Evolutionary conservation across 2,888 invertebrate genomes (phyloP), one percentile per base, ranked within the genome.

Genomic region (Luperina testacea): DNA sequence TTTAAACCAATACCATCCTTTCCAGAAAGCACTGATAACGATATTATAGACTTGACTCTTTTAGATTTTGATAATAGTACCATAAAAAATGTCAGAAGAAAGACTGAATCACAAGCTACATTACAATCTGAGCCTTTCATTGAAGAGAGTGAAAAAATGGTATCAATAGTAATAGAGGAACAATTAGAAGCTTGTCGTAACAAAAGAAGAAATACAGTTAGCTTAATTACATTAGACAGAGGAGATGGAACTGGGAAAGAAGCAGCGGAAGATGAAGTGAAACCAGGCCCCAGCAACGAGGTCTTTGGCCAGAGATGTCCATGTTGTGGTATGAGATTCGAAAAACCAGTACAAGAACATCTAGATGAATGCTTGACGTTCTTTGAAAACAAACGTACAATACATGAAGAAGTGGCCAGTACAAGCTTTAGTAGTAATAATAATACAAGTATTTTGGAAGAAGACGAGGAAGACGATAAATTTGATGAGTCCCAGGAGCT

Each of bases 281-380:
- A 90, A 72, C 69, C 87, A 15, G 83, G 92, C 1, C 90, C 85
- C 88, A 91, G 89, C 86, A 72, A 91, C 90, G 81, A 87, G 48
- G 76, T 77, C 0, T 68, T 75, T 64, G 86, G 76, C 15, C 92
- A 92, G 45, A 92, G 85, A 42, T 97, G 97, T 90, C 97, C 97
- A 0, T 95, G 97, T 79, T 97, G 97, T 87, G 94, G 93, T 7
- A 89, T 91, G 15, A 87, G 73, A 75, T 87, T 97, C 38, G 86
- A 90, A 8, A 94, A 92, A 82, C 88, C 93, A 5, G 92, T 96
- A 9, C 94, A 94, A 70, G 93, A 95, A 77, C 97, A 97, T 90
- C 90, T 97, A 61, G 97, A 97, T 65, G 94, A 96, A 78, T 97
- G 97, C 85, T 88, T 97, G 42, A 91, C 94, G 4, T 95, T 96